phyloP scores from a whole-genome alignment of 2,113 vertebrate species.

The Cololabis saira region DNA sequence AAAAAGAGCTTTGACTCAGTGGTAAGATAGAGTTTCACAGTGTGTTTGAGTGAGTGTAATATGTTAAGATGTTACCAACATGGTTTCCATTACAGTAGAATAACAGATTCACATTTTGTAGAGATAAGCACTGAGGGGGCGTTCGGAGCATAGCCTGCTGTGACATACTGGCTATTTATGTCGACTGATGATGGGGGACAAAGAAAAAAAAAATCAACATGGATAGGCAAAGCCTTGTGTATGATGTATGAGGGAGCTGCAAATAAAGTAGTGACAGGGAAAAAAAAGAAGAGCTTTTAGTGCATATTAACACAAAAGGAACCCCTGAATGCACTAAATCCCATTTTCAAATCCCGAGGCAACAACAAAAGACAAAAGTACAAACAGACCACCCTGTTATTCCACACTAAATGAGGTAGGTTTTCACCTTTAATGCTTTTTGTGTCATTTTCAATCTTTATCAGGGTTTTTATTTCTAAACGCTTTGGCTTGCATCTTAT shows the following conservation, averaged over 20 bases:
- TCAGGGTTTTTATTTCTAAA: constrained; percentile 18
- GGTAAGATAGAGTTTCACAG: constrained; percentile 82
- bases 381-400: constrained; percentile 63
- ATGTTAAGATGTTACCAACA: constrained; percentile 81
- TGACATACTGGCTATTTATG: constrained; percentile 77
- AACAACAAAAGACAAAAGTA: constrained; percentile 60
- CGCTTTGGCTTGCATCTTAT: constrained; percentile 63
- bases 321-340: constrained; percentile 59
- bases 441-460: constrained; percentile 5
- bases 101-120: constrained; percentile 79
- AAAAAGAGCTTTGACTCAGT: constrained; percentile 79
- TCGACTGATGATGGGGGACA: constrained; percentile 73
- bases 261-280: constrained; percentile 69
- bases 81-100: constrained; percentile 81
- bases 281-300: constrained; percentile 48
- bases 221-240: constrained; percentile 47
- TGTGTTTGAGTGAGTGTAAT: constrained; percentile 81
- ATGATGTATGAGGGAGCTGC: constrained; percentile 61
- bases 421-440: constrained; percentile 40
- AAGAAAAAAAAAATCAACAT: constrained; percentile 64
- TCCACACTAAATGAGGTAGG: constrained; percentile 38
- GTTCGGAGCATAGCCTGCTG: constrained; percentile 77
- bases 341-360: constrained; percentile 59
- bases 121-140: constrained; percentile 79
- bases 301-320: constrained; percentile 61